Evolutionary conservation across 1,140 invertebrate species (phyloP).

Genomic region (Heliconius hermathena): DNA sequence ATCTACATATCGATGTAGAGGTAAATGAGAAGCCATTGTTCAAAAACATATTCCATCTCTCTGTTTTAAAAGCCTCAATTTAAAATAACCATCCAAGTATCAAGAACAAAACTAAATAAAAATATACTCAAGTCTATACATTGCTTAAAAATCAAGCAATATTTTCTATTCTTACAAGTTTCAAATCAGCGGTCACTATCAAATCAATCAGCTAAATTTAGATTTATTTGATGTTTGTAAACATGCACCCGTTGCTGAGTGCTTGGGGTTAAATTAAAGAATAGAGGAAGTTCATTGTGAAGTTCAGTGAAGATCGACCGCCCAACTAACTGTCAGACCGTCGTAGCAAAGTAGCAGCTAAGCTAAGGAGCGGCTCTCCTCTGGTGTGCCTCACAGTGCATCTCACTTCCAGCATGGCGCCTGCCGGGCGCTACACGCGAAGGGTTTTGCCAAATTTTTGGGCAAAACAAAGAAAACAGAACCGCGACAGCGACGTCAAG

Average conservation of each 20-base stretch:
- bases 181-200: constrained; percentile 23
- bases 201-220: constrained; percentile 49
- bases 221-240: constrained; percentile 67
- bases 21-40: neutral
- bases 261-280: constrained; percentile 56
- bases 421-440: constrained; percentile 23
- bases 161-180: constrained; percentile 6
- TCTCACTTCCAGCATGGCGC: constrained; percentile 20
- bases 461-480: constrained; percentile 78
- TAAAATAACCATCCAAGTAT: neutral
- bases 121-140: neutral
- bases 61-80: neutral
- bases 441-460: constrained; percentile 73
- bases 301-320: constrained; percentile 63
- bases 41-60: neutral
- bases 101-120: neutral
- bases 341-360: constrained; percentile 53
- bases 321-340: constrained; percentile 51
- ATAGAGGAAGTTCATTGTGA: constrained; percentile 73
- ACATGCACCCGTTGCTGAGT: constrained; percentile 45
- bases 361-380: constrained; percentile 2
- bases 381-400: neutral
- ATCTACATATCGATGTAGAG: neutral
- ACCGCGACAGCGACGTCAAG: constrained; percentile 61
- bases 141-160: neutral